Evolutionary conservation across 2,797 vertebrate genomes (phyloP).

Genomic region (Rhincodon typus): DNA sequence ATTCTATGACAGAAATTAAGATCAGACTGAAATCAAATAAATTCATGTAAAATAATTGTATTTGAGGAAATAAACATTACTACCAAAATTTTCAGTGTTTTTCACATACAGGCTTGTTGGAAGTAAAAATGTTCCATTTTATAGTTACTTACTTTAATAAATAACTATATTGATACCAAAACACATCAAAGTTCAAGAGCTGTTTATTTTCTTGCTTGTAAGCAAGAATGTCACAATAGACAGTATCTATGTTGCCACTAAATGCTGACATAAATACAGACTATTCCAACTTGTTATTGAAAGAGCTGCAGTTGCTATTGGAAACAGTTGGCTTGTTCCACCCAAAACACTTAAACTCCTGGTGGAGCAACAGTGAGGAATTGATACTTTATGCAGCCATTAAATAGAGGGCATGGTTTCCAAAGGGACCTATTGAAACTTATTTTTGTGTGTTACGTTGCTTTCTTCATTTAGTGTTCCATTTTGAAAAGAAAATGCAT

Average conservation of each 20-base stretch:
- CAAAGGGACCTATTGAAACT: background rate
- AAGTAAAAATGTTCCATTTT: background rate
- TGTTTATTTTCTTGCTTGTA: conserved; percentile 27
- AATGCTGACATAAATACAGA: background rate
- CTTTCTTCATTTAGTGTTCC: background rate
- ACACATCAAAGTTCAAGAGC: background rate
- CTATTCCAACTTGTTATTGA: conserved; percentile 8
- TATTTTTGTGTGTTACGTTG: background rate
- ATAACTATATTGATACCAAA: background rate
- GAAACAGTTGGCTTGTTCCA: conserved; percentile 5
- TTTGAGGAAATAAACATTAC: background rate
- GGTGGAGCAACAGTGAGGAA: background rate
- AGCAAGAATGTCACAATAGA: conserved; percentile 8
- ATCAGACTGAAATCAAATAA: background rate
- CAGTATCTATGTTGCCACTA: background rate
- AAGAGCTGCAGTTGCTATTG: conserved; percentile 23
- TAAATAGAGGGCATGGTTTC: background rate
- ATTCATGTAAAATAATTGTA: background rate
- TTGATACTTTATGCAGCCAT: background rate
- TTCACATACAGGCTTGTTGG: background rate
- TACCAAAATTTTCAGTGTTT: background rate
- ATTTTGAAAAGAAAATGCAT: background rate
- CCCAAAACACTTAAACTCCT: background rate
- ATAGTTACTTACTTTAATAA: background rate
- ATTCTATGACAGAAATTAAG: background rate